Evolutionary conservation across 2,113 vertebrate species (phyloP).

Genomic region (Tragelaphus imberbis): DNA sequence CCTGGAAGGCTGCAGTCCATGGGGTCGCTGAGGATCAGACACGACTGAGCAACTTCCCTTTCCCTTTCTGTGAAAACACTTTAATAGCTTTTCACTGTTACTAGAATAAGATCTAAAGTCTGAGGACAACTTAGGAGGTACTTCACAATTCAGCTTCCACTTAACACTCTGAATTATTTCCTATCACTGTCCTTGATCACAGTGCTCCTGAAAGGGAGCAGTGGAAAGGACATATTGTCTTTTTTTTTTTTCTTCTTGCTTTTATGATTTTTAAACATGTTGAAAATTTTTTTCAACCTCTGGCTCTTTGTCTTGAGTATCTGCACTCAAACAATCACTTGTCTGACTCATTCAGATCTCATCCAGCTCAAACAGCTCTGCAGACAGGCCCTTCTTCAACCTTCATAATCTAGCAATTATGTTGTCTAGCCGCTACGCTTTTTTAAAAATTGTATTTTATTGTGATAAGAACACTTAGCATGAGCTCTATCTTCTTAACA

Average conservation of each 20-base stretch:
- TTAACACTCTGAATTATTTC: background rate
- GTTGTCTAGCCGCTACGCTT: background rate
- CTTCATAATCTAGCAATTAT: background rate
- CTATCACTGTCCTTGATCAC: background rate
- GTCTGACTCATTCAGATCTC: background rate
- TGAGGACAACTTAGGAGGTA: background rate
- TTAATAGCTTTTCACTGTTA: background rate
- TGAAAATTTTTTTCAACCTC: background rate
- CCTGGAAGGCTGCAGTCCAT: no score
- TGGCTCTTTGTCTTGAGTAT: background rate
- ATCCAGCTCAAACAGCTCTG: background rate
- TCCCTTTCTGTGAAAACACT: background rate
- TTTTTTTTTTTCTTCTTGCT: fast-evolving
- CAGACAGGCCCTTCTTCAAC: background rate
- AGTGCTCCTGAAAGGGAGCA: background rate
- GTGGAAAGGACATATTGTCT: background rate
- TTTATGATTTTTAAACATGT: background rate
- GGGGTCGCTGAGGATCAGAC: no score
- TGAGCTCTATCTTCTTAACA: background rate
- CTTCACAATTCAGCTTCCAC: background rate
- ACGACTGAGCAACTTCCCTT: no score
- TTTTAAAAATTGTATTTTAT: background rate
- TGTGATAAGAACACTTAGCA: background rate
- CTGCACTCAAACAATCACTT: background rate
- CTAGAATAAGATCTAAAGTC: background rate